Base-by-base conservation (phyloP, 2,113 vertebrate species). In the Notothenia rossii region DNA sequence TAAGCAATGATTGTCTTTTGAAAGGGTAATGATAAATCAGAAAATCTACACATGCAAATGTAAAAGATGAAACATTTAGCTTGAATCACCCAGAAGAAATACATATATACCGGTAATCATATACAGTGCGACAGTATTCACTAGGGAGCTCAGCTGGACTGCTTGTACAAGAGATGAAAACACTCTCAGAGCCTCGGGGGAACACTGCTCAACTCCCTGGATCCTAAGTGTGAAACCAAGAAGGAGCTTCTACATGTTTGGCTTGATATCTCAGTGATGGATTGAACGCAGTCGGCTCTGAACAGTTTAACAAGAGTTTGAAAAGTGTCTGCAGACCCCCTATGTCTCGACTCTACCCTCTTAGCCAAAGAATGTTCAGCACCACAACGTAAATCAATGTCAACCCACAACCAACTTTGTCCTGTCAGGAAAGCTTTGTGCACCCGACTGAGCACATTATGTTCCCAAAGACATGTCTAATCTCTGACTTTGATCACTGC, bases 401-500 rank as follows among this genome's bases (percentile, higher is more conserved):
- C 86, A 82, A 61, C 36, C 53, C 72, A 22, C 68, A 79, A 79
- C 73, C 83, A 86, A 78, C 79, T 77, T 36, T 70, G 79, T 79
- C 85, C 89, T 86, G 91, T 92, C 92, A 89, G 78, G 70, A 80
- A 53, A 4, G 79, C 67, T 92, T 72, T 33, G 72, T 70, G 70
- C 86, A 92, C 89, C 83, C 14, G 74, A 70, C 75, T 82, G 86
- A 86, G 58, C 90, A 85, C 86, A 87, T 92, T 92, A 86, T 91
- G 86, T 69, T 81, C 59, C 77, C 12, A 56, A 77, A 90, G 87
- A 89, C 87, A 73, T 84, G 62, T 88, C 82, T 86, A 82, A 86
- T 80, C 79, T 89, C 55, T 40, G 78, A 80, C 90, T 91, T 92
- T 92, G 86, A 90, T 91, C 88, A 70, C 71, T 50, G 87, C 51